phyloP scores from a whole-genome alignment of 1,140 invertebrate genomes.

The Drosophila virilis region DNA sequence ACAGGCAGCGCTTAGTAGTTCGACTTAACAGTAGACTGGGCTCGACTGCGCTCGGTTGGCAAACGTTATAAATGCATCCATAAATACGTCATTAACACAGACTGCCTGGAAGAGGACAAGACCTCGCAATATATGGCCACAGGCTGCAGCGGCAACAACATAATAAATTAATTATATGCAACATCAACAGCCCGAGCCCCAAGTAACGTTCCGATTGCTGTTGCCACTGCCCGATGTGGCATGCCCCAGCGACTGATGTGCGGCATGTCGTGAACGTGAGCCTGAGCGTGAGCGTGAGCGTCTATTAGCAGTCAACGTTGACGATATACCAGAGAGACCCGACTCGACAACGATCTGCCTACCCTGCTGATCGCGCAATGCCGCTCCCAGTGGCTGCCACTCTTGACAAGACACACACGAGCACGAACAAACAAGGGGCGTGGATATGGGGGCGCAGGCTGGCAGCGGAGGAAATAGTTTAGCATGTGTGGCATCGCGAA shows the following conservation, averaged over 20 bases:
- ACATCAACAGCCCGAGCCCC: conserved; percentile 65
- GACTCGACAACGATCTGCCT: conserved; percentile 10
- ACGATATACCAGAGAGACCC: conserved; percentile 56
- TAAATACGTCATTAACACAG: conserved; percentile 65
- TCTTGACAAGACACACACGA: conserved; percentile 67
- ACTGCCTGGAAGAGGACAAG: conserved; percentile 25
- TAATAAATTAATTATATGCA: conserved; percentile 83
- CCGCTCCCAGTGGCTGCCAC: conserved; percentile 41
- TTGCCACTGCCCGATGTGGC: too few relatives aligned
- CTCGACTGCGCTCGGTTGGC: conserved; percentile 18
- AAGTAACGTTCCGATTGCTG: conserved; percentile 6
- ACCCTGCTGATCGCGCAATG: conserved; percentile 14
- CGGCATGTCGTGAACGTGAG: conserved; percentile 64
- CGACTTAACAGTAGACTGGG: background rate
- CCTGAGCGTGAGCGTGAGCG: conserved; percentile 64
- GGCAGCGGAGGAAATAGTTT: conserved; percentile 61
- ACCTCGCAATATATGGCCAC: conserved; percentile 61
- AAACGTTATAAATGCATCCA: conserved; percentile 72
- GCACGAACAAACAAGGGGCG: conserved; percentile 77
- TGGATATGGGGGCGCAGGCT: conserved; percentile 19
- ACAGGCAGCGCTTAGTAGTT: conserved; percentile 25
- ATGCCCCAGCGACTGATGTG: conserved; percentile 52
- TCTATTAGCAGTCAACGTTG: conserved; percentile 80
- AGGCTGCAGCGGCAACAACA: conserved; percentile 76
- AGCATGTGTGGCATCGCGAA: conserved; percentile 75